phyloP scores from a whole-genome alignment of 2,888 invertebrate genomes.

The Luffia ferchaultella region DNA sequence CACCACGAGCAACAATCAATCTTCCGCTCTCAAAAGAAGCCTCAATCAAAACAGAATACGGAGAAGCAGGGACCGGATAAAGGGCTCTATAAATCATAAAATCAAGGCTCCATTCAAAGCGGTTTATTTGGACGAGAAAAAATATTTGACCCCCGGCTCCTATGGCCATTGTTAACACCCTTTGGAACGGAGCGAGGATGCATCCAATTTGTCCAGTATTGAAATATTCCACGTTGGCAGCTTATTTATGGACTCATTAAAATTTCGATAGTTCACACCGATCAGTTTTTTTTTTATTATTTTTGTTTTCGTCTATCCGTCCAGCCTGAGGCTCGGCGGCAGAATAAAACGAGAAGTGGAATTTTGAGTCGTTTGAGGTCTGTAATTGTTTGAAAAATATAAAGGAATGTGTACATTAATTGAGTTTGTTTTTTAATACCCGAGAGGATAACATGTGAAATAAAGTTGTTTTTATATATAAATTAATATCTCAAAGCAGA shows the following conservation, averaged over 20 bases:
- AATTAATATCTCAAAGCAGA: too few species aligned
- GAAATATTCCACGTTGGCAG: slow-evolving; percentile 41
- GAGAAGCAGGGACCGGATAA: slow-evolving; percentile 52
- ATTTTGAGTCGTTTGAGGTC: too few species aligned
- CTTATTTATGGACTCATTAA: slow-evolving; percentile 60
- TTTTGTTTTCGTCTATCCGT: neutral
- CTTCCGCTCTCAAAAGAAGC: slow-evolving; percentile 53
- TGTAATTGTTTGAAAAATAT: too few species aligned
- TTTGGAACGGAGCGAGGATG: slow-evolving; percentile 31
- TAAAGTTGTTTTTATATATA: too few species aligned
- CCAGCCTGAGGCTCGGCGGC: neutral
- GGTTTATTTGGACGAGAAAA: slow-evolving; percentile 52
- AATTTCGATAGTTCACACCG: slow-evolving; percentile 45
- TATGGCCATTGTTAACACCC: slow-evolving; percentile 36
- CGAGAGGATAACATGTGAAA: too few species aligned
- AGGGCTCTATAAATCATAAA: slow-evolving; percentile 63
- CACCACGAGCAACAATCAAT: slow-evolving; percentile 56
- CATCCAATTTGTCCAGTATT: slow-evolving; percentile 56
- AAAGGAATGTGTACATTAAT: too few species aligned
- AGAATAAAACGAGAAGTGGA: neutral
- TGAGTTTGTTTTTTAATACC: too few species aligned
- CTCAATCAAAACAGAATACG: slow-evolving; percentile 63
- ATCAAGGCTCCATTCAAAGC: slow-evolving; percentile 56
- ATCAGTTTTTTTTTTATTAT: slow-evolving; percentile 18
- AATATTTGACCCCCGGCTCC: slow-evolving; percentile 40